Evolutionary conservation across 2,888 invertebrate genomes (phyloP).

Genomic region (Hyppa rectilinea): DNA sequence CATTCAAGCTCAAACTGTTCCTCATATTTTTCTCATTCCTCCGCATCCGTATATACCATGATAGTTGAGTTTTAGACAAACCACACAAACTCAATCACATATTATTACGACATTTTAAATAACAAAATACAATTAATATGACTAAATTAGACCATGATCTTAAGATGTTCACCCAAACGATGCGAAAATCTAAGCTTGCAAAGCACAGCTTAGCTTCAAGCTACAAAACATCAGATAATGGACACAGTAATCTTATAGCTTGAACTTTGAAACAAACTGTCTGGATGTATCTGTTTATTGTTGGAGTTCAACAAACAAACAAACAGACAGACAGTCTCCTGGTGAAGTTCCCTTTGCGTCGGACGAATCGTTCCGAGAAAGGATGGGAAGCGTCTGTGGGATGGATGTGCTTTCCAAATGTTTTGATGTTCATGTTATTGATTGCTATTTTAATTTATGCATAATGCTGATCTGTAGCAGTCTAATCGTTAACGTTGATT

Average conservation of each 20-base stretch:
- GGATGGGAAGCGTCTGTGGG: conserved; percentile 36
- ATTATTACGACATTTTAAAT: background rate
- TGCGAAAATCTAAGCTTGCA: background rate
- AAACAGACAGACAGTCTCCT: conserved; percentile 42
- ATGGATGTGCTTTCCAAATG: conserved; percentile 49
- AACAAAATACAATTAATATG: too few relatives aligned
- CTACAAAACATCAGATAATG: conserved; percentile 14
- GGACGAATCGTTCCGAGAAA: conserved; percentile 54
- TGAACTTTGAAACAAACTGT: conserved; percentile 30
- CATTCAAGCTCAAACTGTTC: too few relatives aligned
- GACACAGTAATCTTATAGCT: conserved; percentile 28
- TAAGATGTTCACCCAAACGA: background rate
- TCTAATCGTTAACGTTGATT: conserved; percentile 39
- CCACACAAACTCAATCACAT: too few relatives aligned
- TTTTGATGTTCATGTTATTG: conserved; percentile 62
- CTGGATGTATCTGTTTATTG: conserved; percentile 61
- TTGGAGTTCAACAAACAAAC: conserved; percentile 56
- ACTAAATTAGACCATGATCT: background rate
- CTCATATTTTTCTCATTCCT: too few relatives aligned
- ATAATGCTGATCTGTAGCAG: conserved; percentile 38
- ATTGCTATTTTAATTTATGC: conserved; percentile 56
- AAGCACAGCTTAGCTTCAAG: conserved; percentile 2
- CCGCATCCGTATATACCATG: too few relatives aligned
- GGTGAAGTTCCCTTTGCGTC: conserved; percentile 52
- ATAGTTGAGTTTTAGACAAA: too few relatives aligned